A percentile compares a stretch with the other conserved stretches of the same genome.
These are phyloP conservation scores for Peucedramus taeniatus DNA, from an alignment of 2,113 vertebrate species.

Conservation along the genomic window DNA sequence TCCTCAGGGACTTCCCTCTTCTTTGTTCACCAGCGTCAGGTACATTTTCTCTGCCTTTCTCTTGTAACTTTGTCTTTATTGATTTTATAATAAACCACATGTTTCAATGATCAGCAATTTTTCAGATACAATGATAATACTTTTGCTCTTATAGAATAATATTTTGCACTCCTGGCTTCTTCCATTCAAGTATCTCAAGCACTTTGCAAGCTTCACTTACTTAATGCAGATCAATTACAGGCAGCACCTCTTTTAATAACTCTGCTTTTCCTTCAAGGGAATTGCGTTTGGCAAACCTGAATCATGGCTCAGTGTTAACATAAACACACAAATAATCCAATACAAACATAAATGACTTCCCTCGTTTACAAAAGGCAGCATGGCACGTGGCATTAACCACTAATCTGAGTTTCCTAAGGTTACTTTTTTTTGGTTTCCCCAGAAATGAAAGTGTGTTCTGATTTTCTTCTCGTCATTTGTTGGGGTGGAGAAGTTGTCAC, in stretches of 20 bases:
- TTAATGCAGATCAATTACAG: constrained; percentile 50
- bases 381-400: not conserved
- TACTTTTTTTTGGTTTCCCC: constrained; percentile 51
- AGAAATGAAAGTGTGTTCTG: not conserved
- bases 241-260: constrained; percentile 55
- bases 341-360: constrained; percentile 19
- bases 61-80: constrained; percentile 64
- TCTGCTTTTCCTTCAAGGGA: constrained; percentile 45
- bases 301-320: not conserved
- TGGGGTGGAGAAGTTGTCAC: constrained; percentile 20
- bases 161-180: constrained; percentile 50
- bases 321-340: constrained; percentile 48
- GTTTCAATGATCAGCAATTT: constrained; percentile 64
- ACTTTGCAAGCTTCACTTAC: constrained; percentile 45
- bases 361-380: not conserved
- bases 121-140: constrained; percentile 51
- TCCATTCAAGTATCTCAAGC: constrained; percentile 8
- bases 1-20: constrained; percentile 44
- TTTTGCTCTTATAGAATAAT: constrained; percentile 54
- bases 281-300: constrained; percentile 24
- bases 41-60: constrained; percentile 53
- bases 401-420: not conserved
- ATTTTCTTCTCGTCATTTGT: not conserved
- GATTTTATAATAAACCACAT: constrained; percentile 67
- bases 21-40: constrained; percentile 43